Percentiles rank a stretch among this genome's conserved stretches.
Evolutionary conservation across 2,888 invertebrate species (phyloP).

Genomic region (Habroteleia sp.): DNA sequence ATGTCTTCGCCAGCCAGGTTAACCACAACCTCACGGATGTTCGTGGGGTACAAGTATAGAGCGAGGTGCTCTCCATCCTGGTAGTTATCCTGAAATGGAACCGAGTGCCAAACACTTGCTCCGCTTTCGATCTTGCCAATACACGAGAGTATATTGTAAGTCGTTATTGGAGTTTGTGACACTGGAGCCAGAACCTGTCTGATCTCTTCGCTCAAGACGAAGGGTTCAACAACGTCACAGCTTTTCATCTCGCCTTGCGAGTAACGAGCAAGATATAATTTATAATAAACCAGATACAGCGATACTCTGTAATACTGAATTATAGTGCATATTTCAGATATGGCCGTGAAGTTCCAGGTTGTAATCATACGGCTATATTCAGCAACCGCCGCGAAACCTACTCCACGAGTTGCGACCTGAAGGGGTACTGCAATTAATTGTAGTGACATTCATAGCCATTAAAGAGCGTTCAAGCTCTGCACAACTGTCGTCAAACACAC

Average conservation of each 20-base stretch:
- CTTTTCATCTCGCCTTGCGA: neutral
- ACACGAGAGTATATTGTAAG: neutral
- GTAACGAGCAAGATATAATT: conserved; percentile 3
- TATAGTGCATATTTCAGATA: neutral
- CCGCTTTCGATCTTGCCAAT: neutral
- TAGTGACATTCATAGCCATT: too few relatives aligned
- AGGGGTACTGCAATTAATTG: neutral
- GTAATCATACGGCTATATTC: neutral
- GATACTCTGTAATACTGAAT: neutral
- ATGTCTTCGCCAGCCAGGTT: too few relatives aligned
- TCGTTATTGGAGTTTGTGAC: neutral
- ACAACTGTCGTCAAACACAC: too few relatives aligned
- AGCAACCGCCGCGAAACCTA: neutral
- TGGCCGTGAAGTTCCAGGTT: neutral
- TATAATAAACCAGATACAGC: neutral
- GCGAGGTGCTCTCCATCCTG: neutral
- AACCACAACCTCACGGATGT: neutral
- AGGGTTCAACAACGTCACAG: neutral
- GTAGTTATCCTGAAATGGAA: neutral
- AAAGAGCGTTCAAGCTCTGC: too few relatives aligned
- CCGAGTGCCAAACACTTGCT: conserved; percentile 1
- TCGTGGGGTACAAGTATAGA: neutral
- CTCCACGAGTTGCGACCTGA: neutral
- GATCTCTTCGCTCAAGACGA: neutral
- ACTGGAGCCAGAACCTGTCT: neutral